A percentile compares a stretch with the other conserved stretches of the same genome.
Conservation (phyloP, 2,888 invertebrate genomes). For the Mimas tiliae region DNA sequence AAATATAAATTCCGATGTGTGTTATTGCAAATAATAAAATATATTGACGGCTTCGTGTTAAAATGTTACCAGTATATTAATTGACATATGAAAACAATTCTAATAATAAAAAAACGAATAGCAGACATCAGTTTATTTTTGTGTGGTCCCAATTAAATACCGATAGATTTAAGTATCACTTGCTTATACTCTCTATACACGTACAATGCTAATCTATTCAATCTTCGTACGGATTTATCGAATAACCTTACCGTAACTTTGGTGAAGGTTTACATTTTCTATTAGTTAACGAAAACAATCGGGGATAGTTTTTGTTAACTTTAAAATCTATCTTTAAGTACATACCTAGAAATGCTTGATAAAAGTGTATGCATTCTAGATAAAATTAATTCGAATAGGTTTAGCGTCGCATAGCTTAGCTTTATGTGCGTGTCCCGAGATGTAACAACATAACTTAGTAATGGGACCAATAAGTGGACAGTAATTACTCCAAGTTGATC, state of each 20-base stretch:
- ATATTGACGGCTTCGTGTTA: neutral
- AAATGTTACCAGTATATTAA: no score
- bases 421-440: slow-evolving; percentile 13
- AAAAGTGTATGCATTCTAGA: no score
- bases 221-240: slow-evolving; percentile 7
- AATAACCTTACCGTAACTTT: slow-evolving; percentile 1
- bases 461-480: slow-evolving; percentile 25
- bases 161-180: neutral
- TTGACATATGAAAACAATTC: no score
- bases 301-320: neutral
- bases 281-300: neutral
- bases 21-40: neutral
- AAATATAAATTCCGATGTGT: neutral
- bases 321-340: neutral
- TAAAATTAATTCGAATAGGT: no score
- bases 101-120: no score
- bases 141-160: neutral
- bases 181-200: neutral
- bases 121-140: neutral
- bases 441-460: slow-evolving; percentile 26
- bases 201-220: slow-evolving; percentile 11
- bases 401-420: neutral
- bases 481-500: slow-evolving; percentile 22
- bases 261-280: neutral
- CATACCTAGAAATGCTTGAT: neutral